phyloP scores from a whole-genome alignment of 35 echinoderm and acorn worm species.

The Ptychodera flava region DNA sequence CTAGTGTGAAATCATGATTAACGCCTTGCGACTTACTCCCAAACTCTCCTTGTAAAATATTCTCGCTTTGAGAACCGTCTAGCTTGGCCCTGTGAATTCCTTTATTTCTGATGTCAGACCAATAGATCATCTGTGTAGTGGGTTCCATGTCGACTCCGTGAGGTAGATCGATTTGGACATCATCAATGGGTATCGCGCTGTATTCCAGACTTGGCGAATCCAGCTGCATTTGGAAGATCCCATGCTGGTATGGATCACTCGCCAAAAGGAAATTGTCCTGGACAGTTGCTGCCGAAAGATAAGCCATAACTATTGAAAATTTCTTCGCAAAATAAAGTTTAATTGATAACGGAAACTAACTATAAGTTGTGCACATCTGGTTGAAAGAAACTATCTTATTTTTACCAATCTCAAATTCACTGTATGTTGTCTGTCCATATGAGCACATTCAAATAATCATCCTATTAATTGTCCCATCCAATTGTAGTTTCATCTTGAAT shows the following conservation, averaged over 20 bases:
- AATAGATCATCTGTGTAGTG: conserved; percentile 54
- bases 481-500: no score
- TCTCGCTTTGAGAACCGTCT: conserved; percentile 41
- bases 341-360: no score
- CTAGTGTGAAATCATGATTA: no score
- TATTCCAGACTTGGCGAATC: conserved; percentile 7
- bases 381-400: no score
- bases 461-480: no score
- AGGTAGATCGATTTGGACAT: conserved; percentile 23
- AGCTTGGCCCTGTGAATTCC: conserved; percentile 50
- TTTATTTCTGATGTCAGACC: conserved; percentile 53
- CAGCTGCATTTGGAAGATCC: conserved; percentile 74
- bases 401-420: no score
- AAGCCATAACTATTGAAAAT: no score
- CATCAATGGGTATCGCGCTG: conserved; percentile 31
- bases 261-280: background rate
- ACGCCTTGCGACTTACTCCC: background rate
- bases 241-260: background rate
- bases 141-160: conserved; percentile 52
- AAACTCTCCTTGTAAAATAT: conserved; percentile 21
- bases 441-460: no score
- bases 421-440: no score
- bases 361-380: no score
- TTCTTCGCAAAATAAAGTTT: background rate
- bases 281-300: background rate